phyloP scores from a whole-genome alignment of 2,797 vertebrate genomes.

The Falco cherrug region DNA sequence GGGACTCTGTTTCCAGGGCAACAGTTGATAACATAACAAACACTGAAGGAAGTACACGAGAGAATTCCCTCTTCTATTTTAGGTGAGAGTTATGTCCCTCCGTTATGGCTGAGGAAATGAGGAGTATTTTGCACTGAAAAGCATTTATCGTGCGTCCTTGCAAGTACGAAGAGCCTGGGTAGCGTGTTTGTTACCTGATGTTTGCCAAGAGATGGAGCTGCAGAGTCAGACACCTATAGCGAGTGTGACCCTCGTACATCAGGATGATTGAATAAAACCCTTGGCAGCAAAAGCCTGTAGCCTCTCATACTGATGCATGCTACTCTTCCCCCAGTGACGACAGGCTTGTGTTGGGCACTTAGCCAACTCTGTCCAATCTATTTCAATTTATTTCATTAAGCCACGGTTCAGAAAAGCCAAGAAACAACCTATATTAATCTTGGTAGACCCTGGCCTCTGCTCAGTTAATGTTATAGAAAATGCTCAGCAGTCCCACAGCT shows the following conservation, averaged over 20 bases:
- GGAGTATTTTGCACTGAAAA: not conserved
- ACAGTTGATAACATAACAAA: constrained; percentile 19
- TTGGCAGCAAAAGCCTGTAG: constrained; percentile 1
- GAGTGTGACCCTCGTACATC: not conserved
- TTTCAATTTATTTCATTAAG: constrained; percentile 43
- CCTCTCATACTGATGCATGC: not conserved
- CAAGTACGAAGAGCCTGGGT: not conserved
- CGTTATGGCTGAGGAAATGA: not conserved
- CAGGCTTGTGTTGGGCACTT: not conserved
- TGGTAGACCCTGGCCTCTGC: not conserved
- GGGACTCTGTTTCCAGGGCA: constrained; percentile 31
- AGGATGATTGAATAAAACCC: not conserved
- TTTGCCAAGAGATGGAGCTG: constrained; percentile 59
- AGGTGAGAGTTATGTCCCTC: not conserved
- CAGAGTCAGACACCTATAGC: not conserved
- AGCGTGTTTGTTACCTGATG: not conserved
- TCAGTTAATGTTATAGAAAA: not conserved
- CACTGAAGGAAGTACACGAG: not conserved
- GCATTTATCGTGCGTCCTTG: not conserved
- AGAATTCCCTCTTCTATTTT: constrained; percentile 51
- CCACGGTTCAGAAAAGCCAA: not conserved
- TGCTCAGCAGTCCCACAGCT: not conserved
- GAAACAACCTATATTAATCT: not conserved
- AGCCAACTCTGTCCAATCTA: not conserved
- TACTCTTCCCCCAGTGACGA: not conserved